Conservation (phyloP, 1,140 invertebrate species). For the Cyphomyrmex costatus region DNA sequence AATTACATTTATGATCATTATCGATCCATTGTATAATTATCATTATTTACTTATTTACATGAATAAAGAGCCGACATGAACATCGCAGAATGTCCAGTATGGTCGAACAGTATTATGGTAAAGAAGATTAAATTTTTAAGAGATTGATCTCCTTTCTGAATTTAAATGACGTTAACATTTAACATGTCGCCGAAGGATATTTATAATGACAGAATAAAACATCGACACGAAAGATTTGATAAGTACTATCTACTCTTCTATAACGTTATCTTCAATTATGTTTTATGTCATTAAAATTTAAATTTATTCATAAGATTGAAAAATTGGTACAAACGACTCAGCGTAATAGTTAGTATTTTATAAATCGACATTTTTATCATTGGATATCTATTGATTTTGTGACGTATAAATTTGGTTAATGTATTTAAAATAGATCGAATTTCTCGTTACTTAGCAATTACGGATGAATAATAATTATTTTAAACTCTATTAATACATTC, state of each 20-base stretch:
- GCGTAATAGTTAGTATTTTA: not conserved
- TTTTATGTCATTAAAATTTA: conserved; percentile 9
- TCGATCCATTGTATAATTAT: conserved; percentile 32
- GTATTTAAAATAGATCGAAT: too few relatives aligned
- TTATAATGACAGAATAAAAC: conserved; percentile 20
- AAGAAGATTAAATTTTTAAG: too few relatives aligned
- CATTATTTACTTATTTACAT: not conserved
- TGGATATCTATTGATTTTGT: not conserved
- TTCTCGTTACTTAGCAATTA: not conserved
- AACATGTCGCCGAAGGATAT: conserved; percentile 3
- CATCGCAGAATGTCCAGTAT: conserved; percentile 5
- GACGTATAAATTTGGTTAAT: not conserved
- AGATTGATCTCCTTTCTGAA: conserved; percentile 34
- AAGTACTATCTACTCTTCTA: not conserved
- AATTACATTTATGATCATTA: conserved; percentile 22
- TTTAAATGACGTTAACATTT: conserved; percentile 26
- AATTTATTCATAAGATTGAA: not conserved
- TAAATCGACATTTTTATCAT: not conserved
- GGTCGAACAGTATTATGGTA: not conserved
- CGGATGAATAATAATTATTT: not conserved
- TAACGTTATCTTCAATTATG: not conserved
- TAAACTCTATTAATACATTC: not conserved
- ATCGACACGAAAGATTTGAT: not conserved
- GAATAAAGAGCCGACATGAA: not conserved
- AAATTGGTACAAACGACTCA: conserved; percentile 6